These are phyloP conservation scores for Gobio occitaniae DNA, from an alignment of 2,797 vertebrate genomes.

Conservation along the genomic window DNA sequence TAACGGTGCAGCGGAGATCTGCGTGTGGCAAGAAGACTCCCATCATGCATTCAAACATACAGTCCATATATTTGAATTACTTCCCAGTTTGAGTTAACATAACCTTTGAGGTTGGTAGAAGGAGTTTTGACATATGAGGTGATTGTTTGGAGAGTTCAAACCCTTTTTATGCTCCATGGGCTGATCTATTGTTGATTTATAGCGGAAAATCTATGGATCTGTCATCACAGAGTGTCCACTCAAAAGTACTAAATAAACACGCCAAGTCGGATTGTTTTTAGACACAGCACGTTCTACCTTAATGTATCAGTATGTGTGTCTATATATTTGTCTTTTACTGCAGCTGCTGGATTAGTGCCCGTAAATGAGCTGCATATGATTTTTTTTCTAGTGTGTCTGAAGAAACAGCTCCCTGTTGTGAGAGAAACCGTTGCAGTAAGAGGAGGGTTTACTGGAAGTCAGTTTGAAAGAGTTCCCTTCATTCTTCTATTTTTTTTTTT, in stretches of 20 bases:
- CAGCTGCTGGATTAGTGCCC: conserved; percentile 40
- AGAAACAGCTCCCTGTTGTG: conserved; percentile 51
- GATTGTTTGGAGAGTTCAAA: conserved; percentile 14
- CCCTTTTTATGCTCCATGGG: background rate
- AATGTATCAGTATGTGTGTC: conserved; percentile 19
- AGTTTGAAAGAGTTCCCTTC: conserved; percentile 60
- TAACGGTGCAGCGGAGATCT: background rate
- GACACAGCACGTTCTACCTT: background rate
- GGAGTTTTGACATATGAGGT: background rate
- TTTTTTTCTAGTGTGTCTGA: conserved; percentile 9
- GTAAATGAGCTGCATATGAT: conserved; percentile 34
- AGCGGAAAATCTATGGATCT: background rate
- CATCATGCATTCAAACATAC: background rate
- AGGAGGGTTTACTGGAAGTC: conserved; percentile 56
- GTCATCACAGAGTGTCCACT: conserved; percentile 6
- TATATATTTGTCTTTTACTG: conserved; percentile 28
- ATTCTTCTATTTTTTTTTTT: conserved; percentile 50
- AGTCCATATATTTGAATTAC: background rate
- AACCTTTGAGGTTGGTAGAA: background rate
- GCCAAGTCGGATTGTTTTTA: conserved; percentile 8
- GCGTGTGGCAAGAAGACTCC: conserved; percentile 18
- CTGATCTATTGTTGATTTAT: conserved; percentile 26
- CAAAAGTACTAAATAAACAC: background rate
- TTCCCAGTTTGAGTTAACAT: background rate
- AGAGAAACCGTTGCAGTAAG: conserved; percentile 33